Conservation (phyloP, 2,888 invertebrate genomes). For the Xestia ashworthii region DNA sequence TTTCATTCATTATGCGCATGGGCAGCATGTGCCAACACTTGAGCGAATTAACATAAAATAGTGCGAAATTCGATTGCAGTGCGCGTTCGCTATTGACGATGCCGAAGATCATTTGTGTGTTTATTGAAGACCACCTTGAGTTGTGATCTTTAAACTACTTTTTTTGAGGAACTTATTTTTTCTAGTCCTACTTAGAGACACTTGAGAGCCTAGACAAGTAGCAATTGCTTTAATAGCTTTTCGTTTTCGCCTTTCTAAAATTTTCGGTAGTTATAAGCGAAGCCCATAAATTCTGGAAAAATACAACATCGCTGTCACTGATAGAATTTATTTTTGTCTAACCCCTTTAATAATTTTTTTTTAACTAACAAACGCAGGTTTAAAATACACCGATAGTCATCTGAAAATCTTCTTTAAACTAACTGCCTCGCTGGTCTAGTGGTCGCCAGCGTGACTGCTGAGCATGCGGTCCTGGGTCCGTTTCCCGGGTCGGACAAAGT, state of each 20-base stretch:
- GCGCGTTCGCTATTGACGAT: slow-evolving; percentile 1
- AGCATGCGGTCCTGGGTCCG: not conserved
- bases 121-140: not conserved
- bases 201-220: not conserved
- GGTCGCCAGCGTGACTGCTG: no score
- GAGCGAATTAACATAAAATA: slow-evolving; percentile 36
- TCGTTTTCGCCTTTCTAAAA: not conserved
- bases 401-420: not conserved
- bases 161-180: no score
- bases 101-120: not conserved
- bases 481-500: not conserved
- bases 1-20: slow-evolving; percentile 38
- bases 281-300: not conserved
- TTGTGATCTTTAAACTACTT: no score
- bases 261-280: no score
- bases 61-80: slow-evolving; percentile 22
- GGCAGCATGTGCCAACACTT: slow-evolving; percentile 37
- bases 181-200: not conserved
- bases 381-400: no score
- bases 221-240: not conserved
- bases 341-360: not conserved
- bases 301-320: not conserved
- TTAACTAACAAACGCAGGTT: no score
- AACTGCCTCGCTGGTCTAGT: no score
- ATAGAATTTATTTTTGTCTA: not conserved